Percentiles rank a stretch among this genome's conserved stretches.
phyloP scores from a whole-genome alignment of 1,140 invertebrate genomes.

The Panagrolaimus sp. region DNA sequence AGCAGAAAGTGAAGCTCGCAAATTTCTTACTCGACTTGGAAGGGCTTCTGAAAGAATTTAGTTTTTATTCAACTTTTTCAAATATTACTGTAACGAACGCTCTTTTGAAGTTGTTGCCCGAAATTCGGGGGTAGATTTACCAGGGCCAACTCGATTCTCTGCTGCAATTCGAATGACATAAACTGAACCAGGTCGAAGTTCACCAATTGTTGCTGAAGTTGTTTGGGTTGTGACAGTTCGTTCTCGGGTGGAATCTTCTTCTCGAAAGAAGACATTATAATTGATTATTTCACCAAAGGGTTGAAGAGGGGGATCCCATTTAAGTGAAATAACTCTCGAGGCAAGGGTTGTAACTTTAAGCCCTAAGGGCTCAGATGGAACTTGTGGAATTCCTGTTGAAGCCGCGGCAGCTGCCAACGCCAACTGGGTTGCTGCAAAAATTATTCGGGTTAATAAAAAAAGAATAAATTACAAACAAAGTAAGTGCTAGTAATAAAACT shows the following conservation, averaged over 20 bases:
- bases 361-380: slow-evolving; percentile 25
- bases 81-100: slow-evolving; percentile 9
- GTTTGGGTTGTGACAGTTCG: slow-evolving; percentile 28
- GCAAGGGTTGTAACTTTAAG: slow-evolving; percentile 26
- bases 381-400: slow-evolving; percentile 16
- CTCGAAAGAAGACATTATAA: slow-evolving; percentile 38
- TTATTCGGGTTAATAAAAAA: not conserved
- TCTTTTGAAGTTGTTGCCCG: slow-evolving; percentile 28
- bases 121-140: slow-evolving; percentile 31
- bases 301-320: slow-evolving; percentile 40
- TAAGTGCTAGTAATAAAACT: not conserved
- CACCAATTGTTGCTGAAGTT: slow-evolving; percentile 24
- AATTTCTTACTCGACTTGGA: slow-evolving; percentile 34
- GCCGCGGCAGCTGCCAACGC: slow-evolving; percentile 23
- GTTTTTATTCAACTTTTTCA: not conserved
- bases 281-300: slow-evolving; percentile 14
- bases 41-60: slow-evolving; percentile 27
- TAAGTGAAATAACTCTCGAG: slow-evolving; percentile 21
- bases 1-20: slow-evolving; percentile 34
- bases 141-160: slow-evolving; percentile 24
- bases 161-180: slow-evolving; percentile 38
- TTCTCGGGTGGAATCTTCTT: slow-evolving; percentile 48
- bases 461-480: not conserved
- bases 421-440: slow-evolving; percentile 27
- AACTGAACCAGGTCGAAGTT: slow-evolving; percentile 28